phyloP scores from a whole-genome alignment of 2,113 vertebrate genomes.

The Callionymus lyra region DNA sequence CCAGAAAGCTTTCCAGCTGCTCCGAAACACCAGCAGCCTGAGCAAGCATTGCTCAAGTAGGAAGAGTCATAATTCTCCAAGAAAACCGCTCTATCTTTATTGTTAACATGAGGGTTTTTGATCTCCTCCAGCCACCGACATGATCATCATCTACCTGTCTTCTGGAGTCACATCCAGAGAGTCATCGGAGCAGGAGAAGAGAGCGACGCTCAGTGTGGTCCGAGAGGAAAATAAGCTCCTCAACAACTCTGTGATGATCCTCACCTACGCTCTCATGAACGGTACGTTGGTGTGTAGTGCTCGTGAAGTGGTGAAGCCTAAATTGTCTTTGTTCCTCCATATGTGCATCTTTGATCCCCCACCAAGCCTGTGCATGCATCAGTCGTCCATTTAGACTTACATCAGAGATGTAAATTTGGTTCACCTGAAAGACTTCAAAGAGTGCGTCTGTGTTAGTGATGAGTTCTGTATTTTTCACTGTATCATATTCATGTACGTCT shows the following conservation, averaged over 20 bases:
- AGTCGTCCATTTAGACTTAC: constrained; percentile 58
- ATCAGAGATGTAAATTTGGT: constrained; percentile 60
- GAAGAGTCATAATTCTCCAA: constrained; percentile 17
- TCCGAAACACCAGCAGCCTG: constrained; percentile 83
- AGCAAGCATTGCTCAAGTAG: constrained; percentile 80
- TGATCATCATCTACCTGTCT: constrained; percentile 93
- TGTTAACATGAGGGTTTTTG: neutral
- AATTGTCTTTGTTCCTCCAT: constrained; percentile 30
- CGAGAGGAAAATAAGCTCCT: constrained; percentile 89
- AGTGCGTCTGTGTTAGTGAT: neutral
- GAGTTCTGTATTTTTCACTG: constrained; percentile 18
- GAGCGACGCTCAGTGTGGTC: constrained; percentile 85
- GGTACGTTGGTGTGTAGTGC: constrained; percentile 63
- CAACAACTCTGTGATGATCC: constrained; percentile 99
- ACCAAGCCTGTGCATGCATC: constrained; percentile 43
- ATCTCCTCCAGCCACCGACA: constrained; percentile 76
- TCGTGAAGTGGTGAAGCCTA: too few relatives aligned
- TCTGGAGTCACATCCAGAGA: constrained; percentile 88
- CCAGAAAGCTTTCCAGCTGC: constrained; percentile 92
- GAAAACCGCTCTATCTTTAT: neutral
- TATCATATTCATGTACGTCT: constrained; percentile 2
- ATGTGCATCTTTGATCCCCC: constrained; percentile 38
- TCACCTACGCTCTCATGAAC: constrained; percentile 97
- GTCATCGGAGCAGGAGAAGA: constrained; percentile 87
- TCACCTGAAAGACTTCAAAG: constrained; percentile 67